These are phyloP conservation scores for Ctenosaura bakeri DNA, from an alignment of 2,797 vertebrate species.

Conservation along the genomic window DNA sequence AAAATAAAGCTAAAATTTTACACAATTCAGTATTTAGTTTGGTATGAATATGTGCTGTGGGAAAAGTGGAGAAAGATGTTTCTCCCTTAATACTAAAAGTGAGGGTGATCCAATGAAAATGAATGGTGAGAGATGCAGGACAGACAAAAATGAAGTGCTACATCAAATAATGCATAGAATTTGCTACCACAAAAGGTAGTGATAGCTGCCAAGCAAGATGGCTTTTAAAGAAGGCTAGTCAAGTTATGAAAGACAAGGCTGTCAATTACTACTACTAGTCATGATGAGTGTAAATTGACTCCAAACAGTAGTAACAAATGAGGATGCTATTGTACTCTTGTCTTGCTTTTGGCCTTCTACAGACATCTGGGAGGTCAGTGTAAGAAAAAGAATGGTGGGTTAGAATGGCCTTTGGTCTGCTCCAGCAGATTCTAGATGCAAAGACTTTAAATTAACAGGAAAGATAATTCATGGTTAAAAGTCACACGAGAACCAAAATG, in stretches of 20 bases:
- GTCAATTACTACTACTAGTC: background rate
- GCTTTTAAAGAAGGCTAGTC: background rate
- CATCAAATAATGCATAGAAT: background rate
- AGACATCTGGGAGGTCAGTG: background rate
- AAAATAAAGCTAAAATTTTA: constrained; percentile 14
- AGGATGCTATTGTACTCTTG: background rate
- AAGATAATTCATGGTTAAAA: background rate
- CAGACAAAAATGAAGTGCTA: background rate
- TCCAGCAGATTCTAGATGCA: background rate
- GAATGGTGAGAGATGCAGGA: background rate
- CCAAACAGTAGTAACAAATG: background rate
- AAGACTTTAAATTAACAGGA: background rate
- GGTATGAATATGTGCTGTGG: background rate
- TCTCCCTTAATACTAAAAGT: background rate
- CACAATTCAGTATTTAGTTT: background rate
- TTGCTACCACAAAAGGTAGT: background rate
- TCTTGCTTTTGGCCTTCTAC: background rate
- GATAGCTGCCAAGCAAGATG: background rate
- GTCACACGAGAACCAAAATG: too few relatives aligned
- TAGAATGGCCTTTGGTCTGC: background rate
- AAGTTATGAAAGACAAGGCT: background rate
- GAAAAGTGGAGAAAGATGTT: too few relatives aligned
- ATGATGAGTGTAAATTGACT: background rate
- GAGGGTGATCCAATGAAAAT: too few relatives aligned
- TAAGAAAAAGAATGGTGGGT: background rate